These are phyloP conservation scores for Musca vetustissima DNA, from an alignment of 1,140 invertebrate species.

Conservation along the genomic window DNA sequence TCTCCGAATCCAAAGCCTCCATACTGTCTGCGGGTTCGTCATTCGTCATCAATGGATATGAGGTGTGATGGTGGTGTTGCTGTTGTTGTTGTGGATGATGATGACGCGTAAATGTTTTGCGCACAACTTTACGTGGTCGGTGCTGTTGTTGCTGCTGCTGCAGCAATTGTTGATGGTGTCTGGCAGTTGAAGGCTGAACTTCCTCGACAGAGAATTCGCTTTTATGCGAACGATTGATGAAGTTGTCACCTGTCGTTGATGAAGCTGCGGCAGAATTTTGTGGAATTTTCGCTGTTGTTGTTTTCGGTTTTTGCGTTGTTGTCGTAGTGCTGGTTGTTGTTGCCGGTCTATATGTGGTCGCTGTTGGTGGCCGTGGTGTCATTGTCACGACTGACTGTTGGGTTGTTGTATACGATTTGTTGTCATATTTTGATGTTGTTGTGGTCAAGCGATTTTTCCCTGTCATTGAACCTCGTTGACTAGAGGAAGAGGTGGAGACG, in stretches of 20 bases:
- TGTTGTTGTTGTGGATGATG: background rate
- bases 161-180: conserved; percentile 23
- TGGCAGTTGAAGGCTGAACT: conserved; percentile 36
- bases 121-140: background rate
- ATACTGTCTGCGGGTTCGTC: background rate
- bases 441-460: conserved; percentile 22
- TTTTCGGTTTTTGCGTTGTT: background rate
- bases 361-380: conserved; percentile 24
- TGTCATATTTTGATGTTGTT: conserved; percentile 11
- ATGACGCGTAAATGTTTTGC: conserved; percentile 6
- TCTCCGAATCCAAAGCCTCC: conserved; percentile 38
- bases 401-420: background rate
- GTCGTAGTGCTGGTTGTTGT: conserved; percentile 7
- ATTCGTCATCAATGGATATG: conserved; percentile 9
- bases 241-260: conserved; percentile 39
- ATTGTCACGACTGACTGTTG: conserved; percentile 15
- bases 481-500: background rate
- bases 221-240: conserved; percentile 52
- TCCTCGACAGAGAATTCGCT: conserved; percentile 53
- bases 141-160: conserved; percentile 28
- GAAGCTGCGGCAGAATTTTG: conserved; percentile 24
- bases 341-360: background rate
- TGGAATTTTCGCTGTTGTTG: conserved; percentile 15
- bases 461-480: conserved; percentile 16
- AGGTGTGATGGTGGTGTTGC: background rate